A percentile compares a stretch with the other conserved stretches of the same genome.
These are phyloP conservation scores for Apostichopus leukothele DNA, from an alignment of 53 echinoderm and acorn worm genomes.

Conservation along the genomic window DNA sequence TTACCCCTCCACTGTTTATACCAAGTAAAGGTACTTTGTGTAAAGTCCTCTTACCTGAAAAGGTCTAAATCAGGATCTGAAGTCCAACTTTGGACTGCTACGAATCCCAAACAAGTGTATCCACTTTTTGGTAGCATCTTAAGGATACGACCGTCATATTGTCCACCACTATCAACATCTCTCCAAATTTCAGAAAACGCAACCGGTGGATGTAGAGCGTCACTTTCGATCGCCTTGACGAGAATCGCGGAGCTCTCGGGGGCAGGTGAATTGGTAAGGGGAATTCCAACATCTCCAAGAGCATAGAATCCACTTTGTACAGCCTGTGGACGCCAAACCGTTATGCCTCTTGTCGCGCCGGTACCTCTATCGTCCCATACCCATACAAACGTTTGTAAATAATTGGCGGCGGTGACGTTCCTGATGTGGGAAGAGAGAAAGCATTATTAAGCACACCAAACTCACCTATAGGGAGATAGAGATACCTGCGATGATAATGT, in stretches of 20 bases:
- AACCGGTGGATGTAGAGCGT: neutral
- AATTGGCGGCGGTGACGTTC: neutral
- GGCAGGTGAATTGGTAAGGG: neutral
- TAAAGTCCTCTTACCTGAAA: too few relatives aligned
- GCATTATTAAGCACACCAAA: too few relatives aligned
- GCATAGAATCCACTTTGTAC: neutral
- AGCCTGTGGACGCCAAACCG: neutral
- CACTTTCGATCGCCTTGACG: neutral
- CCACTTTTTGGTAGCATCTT: neutral
- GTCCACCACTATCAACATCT: neutral
- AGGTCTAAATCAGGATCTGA: too few relatives aligned
- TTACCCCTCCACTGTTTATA: too few relatives aligned
- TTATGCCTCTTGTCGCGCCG: neutral
- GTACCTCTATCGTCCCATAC: neutral
- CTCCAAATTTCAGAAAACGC: neutral
- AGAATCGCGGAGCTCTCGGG: neutral
- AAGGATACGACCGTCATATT: neutral
- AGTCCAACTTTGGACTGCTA: neutral
- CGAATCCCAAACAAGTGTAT: neutral
- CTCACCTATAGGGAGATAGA: too few relatives aligned
- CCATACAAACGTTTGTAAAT: neutral
- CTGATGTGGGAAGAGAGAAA: neutral
- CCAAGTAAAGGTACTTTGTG: too few relatives aligned
- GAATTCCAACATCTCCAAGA: neutral
- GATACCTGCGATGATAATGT: too few relatives aligned